Percentiles rank a stretch among this genome's conserved stretches.
phyloP scores from a whole-genome alignment of 2,113 vertebrate genomes.

The Poicephalus meyeri region DNA sequence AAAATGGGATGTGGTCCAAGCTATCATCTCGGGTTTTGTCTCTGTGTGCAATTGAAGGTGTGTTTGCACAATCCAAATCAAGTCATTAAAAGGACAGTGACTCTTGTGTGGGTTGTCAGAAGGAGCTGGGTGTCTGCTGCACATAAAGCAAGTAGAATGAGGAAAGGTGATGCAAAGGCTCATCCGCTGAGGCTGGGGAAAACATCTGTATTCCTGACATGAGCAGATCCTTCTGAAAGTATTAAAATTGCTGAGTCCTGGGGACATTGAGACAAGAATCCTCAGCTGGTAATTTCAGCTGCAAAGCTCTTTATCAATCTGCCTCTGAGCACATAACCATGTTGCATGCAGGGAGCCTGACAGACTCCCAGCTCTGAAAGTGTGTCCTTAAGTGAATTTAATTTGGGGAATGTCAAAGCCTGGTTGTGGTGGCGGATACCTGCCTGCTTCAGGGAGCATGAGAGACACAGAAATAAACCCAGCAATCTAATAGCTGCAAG shows the following conservation, averaged over 20 bases:
- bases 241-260: neutral
- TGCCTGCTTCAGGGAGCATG: neutral
- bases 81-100: neutral
- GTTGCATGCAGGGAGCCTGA: neutral
- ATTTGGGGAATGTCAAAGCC: neutral
- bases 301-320: neutral
- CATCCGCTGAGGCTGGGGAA: neutral
- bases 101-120: neutral
- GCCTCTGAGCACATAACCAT: neutral
- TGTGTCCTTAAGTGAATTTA: conserved; percentile 3
- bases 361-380: neutral
- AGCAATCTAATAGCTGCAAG: neutral
- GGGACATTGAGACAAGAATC: neutral
- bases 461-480: neutral
- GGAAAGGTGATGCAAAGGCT: neutral
- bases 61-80: neutral
- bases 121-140: neutral
- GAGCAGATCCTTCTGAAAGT: neutral
- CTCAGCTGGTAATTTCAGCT: neutral
- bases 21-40: neutral
- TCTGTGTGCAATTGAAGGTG: neutral
- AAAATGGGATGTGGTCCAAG: neutral
- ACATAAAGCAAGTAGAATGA: neutral
- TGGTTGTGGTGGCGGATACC: neutral
- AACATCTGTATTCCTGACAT: neutral